Percentiles rank a stretch among this genome's conserved stretches.
phyloP scores from a whole-genome alignment of 2,888 invertebrate genomes.

The Argyra leucocephala region DNA sequence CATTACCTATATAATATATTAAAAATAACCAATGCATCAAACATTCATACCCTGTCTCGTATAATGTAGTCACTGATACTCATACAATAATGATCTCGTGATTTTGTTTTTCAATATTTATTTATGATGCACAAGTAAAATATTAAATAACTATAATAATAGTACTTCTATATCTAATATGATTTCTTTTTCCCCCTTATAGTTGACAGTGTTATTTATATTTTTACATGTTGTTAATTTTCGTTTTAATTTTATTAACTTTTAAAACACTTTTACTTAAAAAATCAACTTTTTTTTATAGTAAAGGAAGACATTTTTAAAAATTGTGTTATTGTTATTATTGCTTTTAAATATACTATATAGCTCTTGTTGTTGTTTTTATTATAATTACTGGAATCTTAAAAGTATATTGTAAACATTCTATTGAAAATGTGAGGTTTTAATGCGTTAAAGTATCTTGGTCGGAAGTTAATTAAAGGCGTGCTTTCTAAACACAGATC shows the following conservation, averaged over 20 bases:
- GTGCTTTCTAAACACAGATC: background rate
- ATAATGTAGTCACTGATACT: too few relatives aligned
- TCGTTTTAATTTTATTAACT: background rate
- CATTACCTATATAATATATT: too few relatives aligned
- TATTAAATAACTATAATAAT: too few relatives aligned
- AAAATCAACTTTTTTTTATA: background rate
- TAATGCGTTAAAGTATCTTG: background rate
- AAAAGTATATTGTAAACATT: background rate
- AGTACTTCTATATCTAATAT: too few relatives aligned
- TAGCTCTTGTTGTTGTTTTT: background rate
- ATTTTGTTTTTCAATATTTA: too few relatives aligned
- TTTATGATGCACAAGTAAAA: too few relatives aligned
- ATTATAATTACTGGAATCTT: background rate
- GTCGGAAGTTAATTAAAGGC: background rate
- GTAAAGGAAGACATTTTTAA: background rate
- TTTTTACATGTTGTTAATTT: background rate
- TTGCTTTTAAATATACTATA: background rate
- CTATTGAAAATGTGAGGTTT: background rate
- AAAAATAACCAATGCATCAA: too few relatives aligned
- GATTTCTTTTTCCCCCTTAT: too few relatives aligned
- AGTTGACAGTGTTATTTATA: too few relatives aligned
- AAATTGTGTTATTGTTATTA: background rate
- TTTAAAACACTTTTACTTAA: constrained; percentile 1
- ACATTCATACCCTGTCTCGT: too few relatives aligned
- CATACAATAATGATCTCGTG: too few relatives aligned